Percentiles rank a stretch among this genome's conserved stretches.
Conservation (phyloP, 2,113 vertebrate genomes). For the Fulmarus glacialis region DNA sequence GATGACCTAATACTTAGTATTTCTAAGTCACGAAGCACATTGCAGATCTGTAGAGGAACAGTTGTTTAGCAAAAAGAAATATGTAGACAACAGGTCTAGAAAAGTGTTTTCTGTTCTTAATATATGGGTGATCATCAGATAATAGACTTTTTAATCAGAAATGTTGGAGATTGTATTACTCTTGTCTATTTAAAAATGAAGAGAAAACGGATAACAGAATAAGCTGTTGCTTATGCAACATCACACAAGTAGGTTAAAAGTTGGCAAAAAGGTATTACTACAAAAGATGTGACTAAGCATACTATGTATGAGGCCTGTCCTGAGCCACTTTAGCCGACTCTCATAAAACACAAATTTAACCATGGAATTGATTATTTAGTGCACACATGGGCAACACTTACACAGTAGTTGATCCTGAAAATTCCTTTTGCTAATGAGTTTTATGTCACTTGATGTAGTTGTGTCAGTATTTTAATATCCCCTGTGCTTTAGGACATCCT, state of each 20-base stretch:
- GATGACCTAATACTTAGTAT: neutral
- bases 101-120: neutral
- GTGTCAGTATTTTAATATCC: neutral
- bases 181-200: neutral
- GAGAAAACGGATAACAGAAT: neutral
- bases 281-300: neutral
- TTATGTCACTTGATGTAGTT: neutral
- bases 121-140: neutral
- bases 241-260: neutral
- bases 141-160: neutral
- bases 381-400: neutral
- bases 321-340: neutral
- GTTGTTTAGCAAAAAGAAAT: neutral
- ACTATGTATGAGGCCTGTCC: neutral
- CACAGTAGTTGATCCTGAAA: neutral
- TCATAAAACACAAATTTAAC: neutral
- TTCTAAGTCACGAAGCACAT: neutral
- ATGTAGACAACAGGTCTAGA: neutral
- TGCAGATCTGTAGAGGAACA: neutral
- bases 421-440: neutral
- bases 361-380: neutral
- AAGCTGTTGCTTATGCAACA: neutral
- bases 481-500: neutral
- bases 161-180: neutral
- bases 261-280: neutral